Conservation (phyloP, 2,888 invertebrate genomes). For the Apantesis nais region DNA sequence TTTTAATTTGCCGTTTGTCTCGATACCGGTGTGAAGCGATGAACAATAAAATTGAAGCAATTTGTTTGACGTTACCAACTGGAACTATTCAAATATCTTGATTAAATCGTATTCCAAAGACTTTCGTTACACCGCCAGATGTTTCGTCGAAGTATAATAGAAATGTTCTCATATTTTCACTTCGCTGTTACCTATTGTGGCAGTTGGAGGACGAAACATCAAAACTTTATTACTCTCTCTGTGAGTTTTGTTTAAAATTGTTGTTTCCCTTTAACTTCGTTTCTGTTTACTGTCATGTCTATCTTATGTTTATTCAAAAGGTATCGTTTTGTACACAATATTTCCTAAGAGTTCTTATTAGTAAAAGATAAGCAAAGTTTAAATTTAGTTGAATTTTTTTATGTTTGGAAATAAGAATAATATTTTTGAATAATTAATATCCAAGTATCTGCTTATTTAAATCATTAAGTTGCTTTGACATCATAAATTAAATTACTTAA, state of each 20-base stretch:
- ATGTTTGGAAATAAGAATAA: not conserved
- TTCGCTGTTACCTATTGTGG: constrained; percentile 9
- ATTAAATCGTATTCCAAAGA: constrained; percentile 23
- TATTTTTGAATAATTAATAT: not conserved
- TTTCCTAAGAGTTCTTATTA: not conserved
- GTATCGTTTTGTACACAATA: not conserved
- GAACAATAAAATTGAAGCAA: constrained; percentile 26
- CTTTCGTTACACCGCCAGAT: constrained; percentile 26
- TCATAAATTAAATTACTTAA: too few relatives aligned
- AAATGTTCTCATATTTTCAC: constrained; percentile 19
- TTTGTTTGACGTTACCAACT: constrained; percentile 19
- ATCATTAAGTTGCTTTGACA: too few relatives aligned
- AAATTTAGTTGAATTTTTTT: not conserved
- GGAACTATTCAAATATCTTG: constrained; percentile 26
- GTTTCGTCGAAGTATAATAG: constrained; percentile 19
- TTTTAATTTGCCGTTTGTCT: constrained; percentile 8
- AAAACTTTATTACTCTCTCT: constrained; percentile 7
- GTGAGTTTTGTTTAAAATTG: constrained; percentile 22
- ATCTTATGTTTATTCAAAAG: constrained; percentile 4
- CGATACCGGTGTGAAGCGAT: not conserved
- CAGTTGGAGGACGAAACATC: constrained; percentile 9
- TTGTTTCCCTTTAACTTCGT: constrained; percentile 16
- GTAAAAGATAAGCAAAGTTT: not conserved
- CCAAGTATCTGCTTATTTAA: too few relatives aligned
- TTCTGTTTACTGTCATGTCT: constrained; percentile 12